Conservation (phyloP, 2,113 vertebrate genomes). For the Diphyllodes magnificus region DNA sequence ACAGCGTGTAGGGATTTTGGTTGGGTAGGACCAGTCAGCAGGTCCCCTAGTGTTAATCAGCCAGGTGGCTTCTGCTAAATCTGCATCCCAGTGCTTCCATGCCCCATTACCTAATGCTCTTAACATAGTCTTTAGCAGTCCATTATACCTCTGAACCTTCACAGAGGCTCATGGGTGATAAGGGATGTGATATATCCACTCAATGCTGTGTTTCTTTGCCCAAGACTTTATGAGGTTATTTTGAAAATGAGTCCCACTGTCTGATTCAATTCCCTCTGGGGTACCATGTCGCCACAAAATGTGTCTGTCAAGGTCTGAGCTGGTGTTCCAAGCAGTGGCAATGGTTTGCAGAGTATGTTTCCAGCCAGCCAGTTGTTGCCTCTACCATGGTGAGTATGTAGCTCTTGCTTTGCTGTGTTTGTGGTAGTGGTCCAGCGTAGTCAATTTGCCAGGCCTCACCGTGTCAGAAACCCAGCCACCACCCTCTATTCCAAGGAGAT, state of each 20-base stretch:
- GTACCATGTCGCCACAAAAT: rapidly evolving
- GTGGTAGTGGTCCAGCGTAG: too few species aligned
- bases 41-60: neutral
- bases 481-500: neutral
- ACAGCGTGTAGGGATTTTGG: neutral
- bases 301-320: neutral
- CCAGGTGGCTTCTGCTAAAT: neutral
- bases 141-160: neutral
- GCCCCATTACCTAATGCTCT: neutral
- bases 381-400: neutral
- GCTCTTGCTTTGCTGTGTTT: neutral
- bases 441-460: neutral
- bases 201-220: neutral
- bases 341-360: neutral
- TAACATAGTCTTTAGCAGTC: neutral
- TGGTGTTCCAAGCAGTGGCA: neutral
- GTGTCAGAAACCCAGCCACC: neutral
- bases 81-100: neutral
- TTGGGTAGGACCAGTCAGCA: neutral
- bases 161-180: neutral
- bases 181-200: too few species aligned
- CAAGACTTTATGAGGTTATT: neutral
- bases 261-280: neutral
- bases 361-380: neutral
- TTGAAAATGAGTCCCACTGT: neutral